Evolutionary conservation across 37 sponge, comb jelly and placozoan species (phyloP).

Genomic region (Oopsacas minuta): DNA sequence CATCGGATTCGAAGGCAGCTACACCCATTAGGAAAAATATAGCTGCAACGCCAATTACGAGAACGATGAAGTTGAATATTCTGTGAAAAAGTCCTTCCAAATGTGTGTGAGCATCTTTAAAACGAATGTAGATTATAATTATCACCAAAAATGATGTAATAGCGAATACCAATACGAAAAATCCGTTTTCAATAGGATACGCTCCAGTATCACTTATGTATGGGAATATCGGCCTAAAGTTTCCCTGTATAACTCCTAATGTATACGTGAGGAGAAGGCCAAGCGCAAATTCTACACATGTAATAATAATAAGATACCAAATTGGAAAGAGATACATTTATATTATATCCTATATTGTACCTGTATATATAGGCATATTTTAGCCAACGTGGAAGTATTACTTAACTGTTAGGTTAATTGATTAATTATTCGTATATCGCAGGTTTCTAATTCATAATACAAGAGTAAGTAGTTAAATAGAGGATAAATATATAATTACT

Average conservation of each 20-base stretch:
- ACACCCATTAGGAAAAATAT: background rate
- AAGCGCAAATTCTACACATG: background rate
- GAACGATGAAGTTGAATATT: background rate
- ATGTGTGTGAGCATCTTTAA: background rate
- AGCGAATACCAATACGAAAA: background rate
- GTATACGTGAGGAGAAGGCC: background rate
- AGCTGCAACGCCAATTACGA: background rate
- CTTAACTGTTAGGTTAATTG: too few species aligned
- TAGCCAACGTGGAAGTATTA: too few species aligned
- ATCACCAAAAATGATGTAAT: background rate
- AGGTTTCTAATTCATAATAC: too few species aligned
- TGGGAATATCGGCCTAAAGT: background rate
- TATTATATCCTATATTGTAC: too few species aligned
- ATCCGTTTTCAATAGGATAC: background rate
- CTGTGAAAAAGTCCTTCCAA: background rate
- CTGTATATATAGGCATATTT: too few species aligned
- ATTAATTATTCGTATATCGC: too few species aligned
- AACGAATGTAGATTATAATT: background rate
- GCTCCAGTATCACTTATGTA: background rate
- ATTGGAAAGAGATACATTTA: too few species aligned
- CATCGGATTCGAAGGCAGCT: background rate
- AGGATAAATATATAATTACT: too few species aligned
- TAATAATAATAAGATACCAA: background rate
- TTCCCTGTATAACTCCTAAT: background rate
- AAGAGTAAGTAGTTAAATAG: too few species aligned